These are phyloP conservation scores for Parelbella ahira DNA, from an alignment of 2,888 invertebrate species.

Conservation along the genomic window DNA sequence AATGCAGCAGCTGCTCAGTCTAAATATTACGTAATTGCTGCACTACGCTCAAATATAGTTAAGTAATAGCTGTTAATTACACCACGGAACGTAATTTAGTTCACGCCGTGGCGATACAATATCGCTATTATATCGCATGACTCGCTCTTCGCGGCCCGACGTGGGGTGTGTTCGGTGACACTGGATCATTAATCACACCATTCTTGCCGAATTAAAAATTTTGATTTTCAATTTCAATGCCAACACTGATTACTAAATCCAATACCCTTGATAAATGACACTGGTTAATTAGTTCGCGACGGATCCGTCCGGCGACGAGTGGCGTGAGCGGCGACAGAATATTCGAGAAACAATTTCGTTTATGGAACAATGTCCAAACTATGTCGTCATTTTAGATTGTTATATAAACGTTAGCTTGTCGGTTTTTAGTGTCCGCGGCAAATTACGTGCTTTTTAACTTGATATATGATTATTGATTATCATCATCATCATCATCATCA, in stretches of 20 bases:
- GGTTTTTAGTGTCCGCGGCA: no score
- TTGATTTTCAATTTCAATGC: constrained; percentile 72
- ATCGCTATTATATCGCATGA: constrained; percentile 74
- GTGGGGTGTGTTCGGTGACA: constrained; percentile 63
- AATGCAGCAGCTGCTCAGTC: constrained; percentile 2
- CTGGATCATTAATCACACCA: constrained; percentile 71
- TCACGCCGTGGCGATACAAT: constrained; percentile 60
- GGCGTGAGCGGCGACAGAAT: constrained; percentile 3
- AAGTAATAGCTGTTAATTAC: constrained; percentile 61
- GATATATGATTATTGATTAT: no score
- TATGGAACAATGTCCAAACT: no score
- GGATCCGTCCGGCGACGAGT: constrained; percentile 10
- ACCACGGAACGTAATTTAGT: constrained; percentile 63
- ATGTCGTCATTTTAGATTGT: no score
- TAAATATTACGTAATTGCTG: constrained; percentile 4
- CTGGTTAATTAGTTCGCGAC: constrained; percentile 49
- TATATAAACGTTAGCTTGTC: no score
- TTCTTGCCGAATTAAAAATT: constrained; percentile 64
- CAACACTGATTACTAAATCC: constrained; percentile 59
- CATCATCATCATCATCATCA: no score
- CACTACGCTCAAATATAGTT: constrained; percentile 27
- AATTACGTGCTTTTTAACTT: no score
- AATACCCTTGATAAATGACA: constrained; percentile 63
- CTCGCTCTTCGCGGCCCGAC: constrained; percentile 63
- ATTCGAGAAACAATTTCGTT: constrained; percentile 8